phyloP scores from a whole-genome alignment of 2,113 vertebrate genomes.

The Ailurus styani region DNA sequence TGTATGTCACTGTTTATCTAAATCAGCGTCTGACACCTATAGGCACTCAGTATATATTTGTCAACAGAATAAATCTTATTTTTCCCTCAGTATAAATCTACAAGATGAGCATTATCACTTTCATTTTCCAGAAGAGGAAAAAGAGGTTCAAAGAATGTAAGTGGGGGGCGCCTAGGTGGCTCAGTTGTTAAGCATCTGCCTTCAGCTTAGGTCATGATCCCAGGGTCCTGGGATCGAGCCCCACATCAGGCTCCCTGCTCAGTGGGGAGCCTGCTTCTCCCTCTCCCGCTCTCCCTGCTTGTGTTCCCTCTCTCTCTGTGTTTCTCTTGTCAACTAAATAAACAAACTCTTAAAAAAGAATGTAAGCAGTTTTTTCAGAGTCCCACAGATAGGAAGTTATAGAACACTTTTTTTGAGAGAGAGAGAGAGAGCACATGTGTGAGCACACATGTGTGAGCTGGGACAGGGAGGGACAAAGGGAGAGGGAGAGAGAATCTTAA shows the following conservation, averaged over 20 bases:
- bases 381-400: background rate
- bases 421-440: too few relatives aligned
- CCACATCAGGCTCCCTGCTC: too few relatives aligned
- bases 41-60: background rate
- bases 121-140: background rate
- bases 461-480: background rate
- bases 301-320: too few relatives aligned
- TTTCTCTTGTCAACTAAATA: too few relatives aligned
- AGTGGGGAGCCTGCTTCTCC: too few relatives aligned
- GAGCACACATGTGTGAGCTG: background rate
- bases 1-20: background rate
- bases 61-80: background rate
- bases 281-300: too few relatives aligned
- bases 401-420: background rate
- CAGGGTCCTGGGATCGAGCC: too few relatives aligned
- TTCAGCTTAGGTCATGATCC: too few relatives aligned
- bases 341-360: too few relatives aligned
- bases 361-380: background rate
- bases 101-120: background rate
- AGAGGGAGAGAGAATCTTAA: background rate
- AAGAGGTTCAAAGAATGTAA: background rate
- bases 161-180: too few relatives aligned
- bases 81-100: background rate
- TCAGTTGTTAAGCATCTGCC: too few relatives aligned
- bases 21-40: background rate